Evolutionary conservation across 2,113 vertebrate genomes (phyloP).

Genomic region (Prochilodus magdalenae): DNA sequence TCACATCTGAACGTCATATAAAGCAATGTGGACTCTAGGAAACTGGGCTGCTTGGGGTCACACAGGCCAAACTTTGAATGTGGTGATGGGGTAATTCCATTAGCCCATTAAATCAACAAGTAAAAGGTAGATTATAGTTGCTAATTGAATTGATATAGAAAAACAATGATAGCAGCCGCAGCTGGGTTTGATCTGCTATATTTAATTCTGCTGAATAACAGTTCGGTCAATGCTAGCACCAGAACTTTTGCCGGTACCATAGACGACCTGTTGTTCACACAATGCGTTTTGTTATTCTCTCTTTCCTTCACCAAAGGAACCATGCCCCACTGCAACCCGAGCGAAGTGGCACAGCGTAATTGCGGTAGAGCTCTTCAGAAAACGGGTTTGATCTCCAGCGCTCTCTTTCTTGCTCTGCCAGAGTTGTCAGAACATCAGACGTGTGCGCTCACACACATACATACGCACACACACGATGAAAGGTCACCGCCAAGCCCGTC

Average conservation of each 20-base stretch:
- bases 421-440: constrained; percentile 65
- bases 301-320: constrained; percentile 26
- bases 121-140: too few species aligned
- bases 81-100: too few species aligned
- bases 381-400: constrained; percentile 61
- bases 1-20: too few species aligned
- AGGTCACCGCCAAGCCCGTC: constrained; percentile 57
- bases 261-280: constrained; percentile 10
- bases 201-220: neutral
- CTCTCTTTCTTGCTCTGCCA: constrained; percentile 66
- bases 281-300: constrained; percentile 20
- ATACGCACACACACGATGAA: constrained; percentile 53
- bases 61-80: neutral
- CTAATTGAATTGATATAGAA: too few species aligned
- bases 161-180: neutral
- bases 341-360: constrained; percentile 57
- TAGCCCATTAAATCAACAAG: too few species aligned
- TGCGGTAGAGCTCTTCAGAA: constrained; percentile 57
- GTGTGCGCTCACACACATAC: neutral
- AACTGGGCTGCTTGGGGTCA: too few species aligned
- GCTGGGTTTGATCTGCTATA: neutral
- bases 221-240: neutral
- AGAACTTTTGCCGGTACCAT: neutral
- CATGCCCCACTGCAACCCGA: constrained; percentile 57
- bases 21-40: too few species aligned